Evolutionary conservation across 2,888 invertebrate species (phyloP), one percentile per base, ranked within the genome.

Genomic region (Drosophila vallismaia): DNA sequence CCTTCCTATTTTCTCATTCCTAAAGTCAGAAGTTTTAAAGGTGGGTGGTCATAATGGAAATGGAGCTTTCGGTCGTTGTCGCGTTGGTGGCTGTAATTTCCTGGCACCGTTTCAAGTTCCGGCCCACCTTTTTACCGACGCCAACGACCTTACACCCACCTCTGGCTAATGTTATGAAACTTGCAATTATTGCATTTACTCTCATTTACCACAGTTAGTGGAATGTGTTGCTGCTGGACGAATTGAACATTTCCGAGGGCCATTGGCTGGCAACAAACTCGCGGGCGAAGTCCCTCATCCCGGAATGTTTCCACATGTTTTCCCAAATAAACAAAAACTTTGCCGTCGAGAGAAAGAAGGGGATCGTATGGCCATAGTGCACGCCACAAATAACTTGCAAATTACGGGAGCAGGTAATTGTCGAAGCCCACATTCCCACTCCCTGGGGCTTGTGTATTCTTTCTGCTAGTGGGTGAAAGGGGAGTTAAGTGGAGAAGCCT

Each of bases 111-210:
- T 52, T 10, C 12, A 9, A 6, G 8, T 28, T 7, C 2, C 24
- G 31, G 10, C 12, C 31, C 19, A 19, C 19, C 19, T 19, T 19
- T 19, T 19, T 19, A 19, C 19, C 19, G 19, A 19, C 19, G 19
- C 19, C 19, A 19, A 19, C 19, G 19, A 19, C 48, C 26, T 12
- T n/a, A 42, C 54, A 31, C 31, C 31, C 31, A n/a, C 57, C 68
- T 50, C 57, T 36, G 48, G 66, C 77, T 82, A 77, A 86, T 88
- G 83, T 69, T 86, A 76, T 79, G 83, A 88, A 88, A 76, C 83
- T 88, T 88, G 84, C 86, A 84, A 88, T 84, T 86, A 88, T 88
- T 79, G 88, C 88, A 86, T 88, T 88, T 83, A 86, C 86, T 86
- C 88, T 79, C 83, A 88, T 83, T 88, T 88, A 79, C 88, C 73